phyloP scores from a whole-genome alignment of 2,797 vertebrate species.

The Acrocephalus scirpaceus region DNA sequence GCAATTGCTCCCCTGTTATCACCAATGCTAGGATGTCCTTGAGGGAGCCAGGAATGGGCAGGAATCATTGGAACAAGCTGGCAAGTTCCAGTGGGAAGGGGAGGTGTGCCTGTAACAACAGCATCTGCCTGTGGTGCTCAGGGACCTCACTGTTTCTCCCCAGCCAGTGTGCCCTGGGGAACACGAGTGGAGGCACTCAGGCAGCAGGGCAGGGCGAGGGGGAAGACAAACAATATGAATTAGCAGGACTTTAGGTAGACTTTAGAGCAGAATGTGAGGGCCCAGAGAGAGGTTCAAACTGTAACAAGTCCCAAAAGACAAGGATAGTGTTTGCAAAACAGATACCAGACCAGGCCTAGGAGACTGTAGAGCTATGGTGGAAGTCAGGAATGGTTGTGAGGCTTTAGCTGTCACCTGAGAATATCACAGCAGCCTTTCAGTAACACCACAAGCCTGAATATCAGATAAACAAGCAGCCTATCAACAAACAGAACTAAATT shows the following conservation, averaged over 20 bases:
- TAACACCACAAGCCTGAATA: background rate
- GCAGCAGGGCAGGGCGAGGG: background rate
- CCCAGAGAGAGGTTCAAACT: background rate
- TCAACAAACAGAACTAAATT: background rate
- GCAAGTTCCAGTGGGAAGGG: background rate
- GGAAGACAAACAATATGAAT: background rate
- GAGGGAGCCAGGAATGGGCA: background rate
- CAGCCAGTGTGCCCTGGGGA: background rate
- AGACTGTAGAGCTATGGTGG: background rate
- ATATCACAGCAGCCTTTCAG: background rate
- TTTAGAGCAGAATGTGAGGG: background rate
- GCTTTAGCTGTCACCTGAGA: background rate
- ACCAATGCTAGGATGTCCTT: background rate
- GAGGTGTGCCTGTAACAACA: background rate
- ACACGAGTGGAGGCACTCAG: background rate
- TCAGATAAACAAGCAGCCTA: background rate
- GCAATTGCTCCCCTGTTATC: background rate
- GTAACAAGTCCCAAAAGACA: background rate
- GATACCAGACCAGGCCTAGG: background rate
- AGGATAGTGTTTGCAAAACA: background rate
- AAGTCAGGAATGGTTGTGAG: background rate
- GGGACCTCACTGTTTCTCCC: background rate
- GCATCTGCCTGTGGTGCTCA: background rate
- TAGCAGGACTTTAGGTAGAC: background rate
- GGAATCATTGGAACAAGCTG: background rate